Conservation (phyloP, 2,113 vertebrate genomes). For the Notarius lentiginosus region DNA sequence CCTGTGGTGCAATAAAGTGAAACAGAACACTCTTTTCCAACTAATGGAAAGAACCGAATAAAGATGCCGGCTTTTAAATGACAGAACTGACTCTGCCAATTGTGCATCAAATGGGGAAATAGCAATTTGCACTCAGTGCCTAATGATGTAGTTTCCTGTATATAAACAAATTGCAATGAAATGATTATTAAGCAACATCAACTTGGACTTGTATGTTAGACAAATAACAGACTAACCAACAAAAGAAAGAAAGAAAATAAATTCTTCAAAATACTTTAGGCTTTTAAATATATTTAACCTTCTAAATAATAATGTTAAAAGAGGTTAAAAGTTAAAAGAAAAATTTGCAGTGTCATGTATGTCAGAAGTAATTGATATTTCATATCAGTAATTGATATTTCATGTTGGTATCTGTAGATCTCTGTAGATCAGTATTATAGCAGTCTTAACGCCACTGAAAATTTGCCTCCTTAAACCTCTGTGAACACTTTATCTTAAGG, state of each 20-base stretch:
- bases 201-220: conserved; percentile 15
- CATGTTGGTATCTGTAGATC: background rate
- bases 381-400: background rate
- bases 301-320: background rate
- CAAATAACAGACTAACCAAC: background rate
- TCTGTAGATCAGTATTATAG: background rate
- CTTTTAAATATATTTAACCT: background rate
- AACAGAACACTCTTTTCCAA: conserved; percentile 22
- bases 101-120: conserved; percentile 31
- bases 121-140: conserved; percentile 25
- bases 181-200: conserved; percentile 19
- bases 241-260: background rate
- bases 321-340: background rate
- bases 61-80: conserved; percentile 32
- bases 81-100: conserved; percentile 32
- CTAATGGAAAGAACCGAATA: conserved; percentile 16
- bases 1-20: conserved; percentile 36
- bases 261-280: background rate
- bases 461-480: background rate
- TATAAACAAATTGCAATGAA: conserved; percentile 15
- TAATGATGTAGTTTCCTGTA: conserved; percentile 34
- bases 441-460: background rate
- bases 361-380: background rate
- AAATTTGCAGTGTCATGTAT: background rate
- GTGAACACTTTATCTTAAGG: background rate